Base-by-base conservation (phyloP, 2,888 invertebrate species). In the Drosophila algonquin region DNA sequence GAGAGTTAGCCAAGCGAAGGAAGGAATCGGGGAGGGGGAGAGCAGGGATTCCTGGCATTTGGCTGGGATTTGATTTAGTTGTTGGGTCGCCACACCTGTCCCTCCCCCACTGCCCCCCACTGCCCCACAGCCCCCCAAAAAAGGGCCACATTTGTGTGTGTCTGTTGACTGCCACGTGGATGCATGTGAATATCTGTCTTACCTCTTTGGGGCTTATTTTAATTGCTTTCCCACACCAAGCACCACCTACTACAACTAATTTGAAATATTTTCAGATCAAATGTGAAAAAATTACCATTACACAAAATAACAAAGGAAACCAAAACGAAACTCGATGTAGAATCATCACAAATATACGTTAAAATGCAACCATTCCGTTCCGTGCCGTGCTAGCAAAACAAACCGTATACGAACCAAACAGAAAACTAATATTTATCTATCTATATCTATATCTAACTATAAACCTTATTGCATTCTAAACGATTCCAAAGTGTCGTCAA, bases 1-100 rank as follows among this genome's bases (percentile, higher is more conserved):
- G 79, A 80, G 77, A 81, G 80, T 67, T 84, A 88, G 80, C 75
- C 82, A 86, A 79, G 65, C 86, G 76, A 70, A 21, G 58, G 63
- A 21, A 27, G 62, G 16, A 35, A 27, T 16, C 44, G 45, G 40
- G n/a, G 47, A 46, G 18, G 51, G 55, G 8, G 7, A 18, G 61
- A 59, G 74, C 8, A 21, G 61, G 62, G 74, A 86, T 82, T 80
- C 83, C 73, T 70, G 63, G 80, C 75, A 77, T 75, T 89, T 75
- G 79, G 75, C 73, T 85, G 77, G 76, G 80, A 79, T 87, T 82
- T 80, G 78, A 85, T 87, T 85, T 81, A 82, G 76, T 82, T 78
- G 77, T 78, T 82, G 77, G 56, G 53, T 71, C 48, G 79, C 75
- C 63, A 71, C 76, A 76, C 85, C 79, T 77, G 73, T 16, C 71